phyloP scores from a whole-genome alignment of 1,140 invertebrate species.

The Lysiphlebus fabarum region DNA sequence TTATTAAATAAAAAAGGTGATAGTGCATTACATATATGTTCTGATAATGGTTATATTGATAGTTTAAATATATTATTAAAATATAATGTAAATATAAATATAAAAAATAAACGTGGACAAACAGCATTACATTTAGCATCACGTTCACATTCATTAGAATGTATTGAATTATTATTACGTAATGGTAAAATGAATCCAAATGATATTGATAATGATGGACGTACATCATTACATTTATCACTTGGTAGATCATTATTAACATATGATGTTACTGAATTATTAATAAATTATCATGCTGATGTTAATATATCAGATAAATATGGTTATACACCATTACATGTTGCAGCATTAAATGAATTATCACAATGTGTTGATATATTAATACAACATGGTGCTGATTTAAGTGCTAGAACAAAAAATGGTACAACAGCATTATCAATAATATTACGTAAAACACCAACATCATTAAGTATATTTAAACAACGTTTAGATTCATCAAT shows the following conservation, averaged over 20 bases:
- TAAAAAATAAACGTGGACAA: constrained; percentile 72
- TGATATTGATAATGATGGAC: constrained; percentile 71
- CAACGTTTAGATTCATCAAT: constrained; percentile 75
- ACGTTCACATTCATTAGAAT: constrained; percentile 71
- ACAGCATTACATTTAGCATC: constrained; percentile 76
- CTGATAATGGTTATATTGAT: constrained; percentile 72
- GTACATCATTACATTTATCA: constrained; percentile 74
- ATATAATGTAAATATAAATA: constrained; percentile 67
- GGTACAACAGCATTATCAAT: constrained; percentile 78
- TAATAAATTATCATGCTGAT: constrained; percentile 75
- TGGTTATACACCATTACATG: constrained; percentile 84
- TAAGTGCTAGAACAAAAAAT: constrained; percentile 78
- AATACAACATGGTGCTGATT: constrained; percentile 78
- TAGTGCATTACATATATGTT: constrained; percentile 77
- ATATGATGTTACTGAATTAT: constrained; percentile 71
- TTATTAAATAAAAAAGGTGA: constrained; percentile 61
- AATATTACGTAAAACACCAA: constrained; percentile 77
- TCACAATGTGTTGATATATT: constrained; percentile 78
- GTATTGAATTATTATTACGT: constrained; percentile 69
- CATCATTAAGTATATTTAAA: constrained; percentile 72
- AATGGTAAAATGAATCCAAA: constrained; percentile 72
- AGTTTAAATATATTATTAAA: constrained; percentile 70
- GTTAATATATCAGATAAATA: constrained; percentile 84
- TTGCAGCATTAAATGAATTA: constrained; percentile 81
- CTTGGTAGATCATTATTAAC: constrained; percentile 72